Base-by-base conservation (phyloP, 2,113 vertebrate species). In the Oophaga pumilio region DNA sequence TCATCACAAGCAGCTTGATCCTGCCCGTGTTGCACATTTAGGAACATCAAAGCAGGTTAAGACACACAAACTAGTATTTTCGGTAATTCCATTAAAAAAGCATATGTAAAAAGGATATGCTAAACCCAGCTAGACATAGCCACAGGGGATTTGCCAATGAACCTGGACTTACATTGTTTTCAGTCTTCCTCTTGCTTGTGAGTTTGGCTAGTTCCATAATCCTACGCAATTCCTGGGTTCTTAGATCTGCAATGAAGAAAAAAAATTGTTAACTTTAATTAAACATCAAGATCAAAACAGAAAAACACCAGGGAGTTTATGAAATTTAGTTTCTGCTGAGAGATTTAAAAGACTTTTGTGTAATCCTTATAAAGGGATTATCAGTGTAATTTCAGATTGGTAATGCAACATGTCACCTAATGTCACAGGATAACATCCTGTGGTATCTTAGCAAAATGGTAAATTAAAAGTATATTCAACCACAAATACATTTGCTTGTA, bases 201-300 rank as follows among this genome's bases (percentile, higher is more conserved):
- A 76, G 57, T 76, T 83, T 74, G 22, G 33, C 73, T 68, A 57
- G 43, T 69, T 76, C 8, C 59, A 57, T 84, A 88, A 88, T 88
- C 81, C 73, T 53, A 76, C 9, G 9, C 64, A 83, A 24, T 76
- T 60, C 13, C 14, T 22, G 5, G 68, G 13, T 76, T 60, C 86
- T 84, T 49, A 28, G 73, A 76, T 84, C 87, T 88, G 80, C 69
- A 77, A 76, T 56, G 56, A 66, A 57, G 43, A 64, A 84, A 86
- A 43, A 56, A 71, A 87, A 87, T 33, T 50, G 53, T 50, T 9
- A 60, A 84, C 80, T 88, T 88, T 88, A 88, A 88, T 88, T 88
- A 88, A 88, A 84, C 71, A 66, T 49, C 71, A 43, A 66, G 59
- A 83, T 50, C 71, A 53, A 24, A 84, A 68, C 59, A 84, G 71